Base-by-base conservation (phyloP, 2,888 invertebrate genomes). In the Listrodromus nycthemerus region DNA sequence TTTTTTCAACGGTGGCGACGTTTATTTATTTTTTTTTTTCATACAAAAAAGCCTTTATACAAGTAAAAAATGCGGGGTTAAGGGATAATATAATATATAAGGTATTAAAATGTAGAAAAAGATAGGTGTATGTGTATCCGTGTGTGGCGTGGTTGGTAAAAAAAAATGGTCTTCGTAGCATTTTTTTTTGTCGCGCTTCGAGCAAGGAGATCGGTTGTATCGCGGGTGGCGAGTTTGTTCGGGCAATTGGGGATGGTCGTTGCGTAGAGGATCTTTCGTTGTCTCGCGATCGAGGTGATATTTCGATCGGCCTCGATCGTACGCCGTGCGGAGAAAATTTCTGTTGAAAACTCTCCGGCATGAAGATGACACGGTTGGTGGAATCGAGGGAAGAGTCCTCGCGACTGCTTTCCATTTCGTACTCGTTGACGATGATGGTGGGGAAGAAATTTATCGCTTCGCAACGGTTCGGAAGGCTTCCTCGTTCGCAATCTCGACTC, bases 31-130 rank as follows among this genome's bases (percentile, higher is more conserved):
- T 89, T 91, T 92, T 91, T 88, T 85, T 88, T 87, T 89, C 91
- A 91, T 91, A 92, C 90, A 93, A 93, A 93, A 92, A 93, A 93
- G 93, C 93, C 93, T 93, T 93, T 93, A 93, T 93, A 93, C 92
- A 93, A 92, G 92, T 93, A 93, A 86, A 93, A 92, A 85, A 90
- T 92, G 92, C 92, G 89, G 91, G 90, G 88, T 91, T 92, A 91
- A 90, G 84, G 79, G 24, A 10, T 10, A 24, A 24, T 24, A 24
- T 78, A 82, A 74, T 88, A 86, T 88, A 90, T 88, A 86, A 78
- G 86, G 86, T 89, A 86, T 80, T 85, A 71, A 86, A 88, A 91
- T 86, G 90, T 90, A 91, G 86, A 92, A 91, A 92, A 92, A 92
- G 91, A 91, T 85, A 85, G 77, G 65, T 80, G 65, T 87, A 86